Evolutionary conservation across 2,113 vertebrate species (phyloP).

Genomic region (Diadophis punctatus): DNA sequence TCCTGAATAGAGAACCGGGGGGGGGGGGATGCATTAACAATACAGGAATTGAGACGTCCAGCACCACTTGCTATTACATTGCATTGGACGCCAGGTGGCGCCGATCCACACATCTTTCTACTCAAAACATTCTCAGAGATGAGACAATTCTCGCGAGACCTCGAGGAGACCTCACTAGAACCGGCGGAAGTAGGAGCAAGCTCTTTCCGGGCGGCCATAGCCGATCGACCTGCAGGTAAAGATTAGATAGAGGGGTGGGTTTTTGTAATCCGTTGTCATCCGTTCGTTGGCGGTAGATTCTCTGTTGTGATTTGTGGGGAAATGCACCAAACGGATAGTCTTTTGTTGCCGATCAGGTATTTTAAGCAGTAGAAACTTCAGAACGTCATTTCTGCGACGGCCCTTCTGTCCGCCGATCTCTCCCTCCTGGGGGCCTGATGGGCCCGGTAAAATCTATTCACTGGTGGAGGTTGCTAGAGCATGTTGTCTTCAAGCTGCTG

Average conservation of each 20-base stretch:
- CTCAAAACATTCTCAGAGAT: fast-evolving
- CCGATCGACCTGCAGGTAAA: conserved; percentile 76
- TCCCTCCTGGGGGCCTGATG: not conserved
- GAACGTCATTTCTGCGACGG: not conserved
- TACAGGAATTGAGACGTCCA: not conserved
- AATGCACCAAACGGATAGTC: fast-evolving
- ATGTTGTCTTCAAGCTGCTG: not conserved
- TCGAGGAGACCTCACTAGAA: conserved; percentile 50
- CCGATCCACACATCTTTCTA: fast-evolving
- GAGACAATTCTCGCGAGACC: conserved; percentile 67
- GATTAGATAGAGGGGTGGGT: not conserved
- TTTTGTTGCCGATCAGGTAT: not conserved
- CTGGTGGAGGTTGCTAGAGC: not conserved
- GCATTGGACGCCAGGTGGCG: conserved; percentile 26
- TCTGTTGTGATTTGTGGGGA: fast-evolving
- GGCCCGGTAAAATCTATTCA: not conserved
- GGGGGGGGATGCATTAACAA: not conserved
- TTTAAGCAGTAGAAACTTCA: not conserved
- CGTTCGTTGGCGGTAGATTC: not conserved
- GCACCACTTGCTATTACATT: fast-evolving
- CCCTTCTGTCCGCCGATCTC: not conserved
- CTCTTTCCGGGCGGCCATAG: conserved; percentile 82
- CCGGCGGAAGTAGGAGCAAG: conserved; percentile 62
- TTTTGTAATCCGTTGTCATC: conserved; percentile 72
- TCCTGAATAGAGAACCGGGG: not conserved